Conservation (phyloP, 2,113 vertebrate species). For the Scolopax mira region DNA sequence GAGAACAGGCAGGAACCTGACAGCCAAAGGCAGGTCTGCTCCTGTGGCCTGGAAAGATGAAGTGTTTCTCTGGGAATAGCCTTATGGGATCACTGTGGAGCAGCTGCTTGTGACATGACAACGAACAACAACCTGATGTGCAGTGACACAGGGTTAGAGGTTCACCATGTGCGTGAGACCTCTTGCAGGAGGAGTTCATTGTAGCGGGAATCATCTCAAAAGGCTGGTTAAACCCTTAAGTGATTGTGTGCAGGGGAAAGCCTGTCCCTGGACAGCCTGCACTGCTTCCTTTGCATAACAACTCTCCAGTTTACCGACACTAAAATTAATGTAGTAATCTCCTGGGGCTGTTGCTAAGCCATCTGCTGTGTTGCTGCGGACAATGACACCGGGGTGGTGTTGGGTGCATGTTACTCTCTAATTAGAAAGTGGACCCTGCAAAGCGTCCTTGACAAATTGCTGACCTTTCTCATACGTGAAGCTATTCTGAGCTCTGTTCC, state of each 20-base stretch:
- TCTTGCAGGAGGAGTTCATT: background rate
- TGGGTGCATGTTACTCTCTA: slow-evolving; percentile 34
- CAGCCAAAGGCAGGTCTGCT: background rate
- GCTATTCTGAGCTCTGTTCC: slow-evolving; percentile 53
- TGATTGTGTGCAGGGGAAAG: background rate
- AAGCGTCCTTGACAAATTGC: slow-evolving; percentile 5
- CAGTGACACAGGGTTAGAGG: background rate
- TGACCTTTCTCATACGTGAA: slow-evolving; percentile 45
- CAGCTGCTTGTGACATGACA: slow-evolving; percentile 23
- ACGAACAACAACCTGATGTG: background rate
- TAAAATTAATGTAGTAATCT: background rate
- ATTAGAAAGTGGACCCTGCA: slow-evolving; percentile 53
- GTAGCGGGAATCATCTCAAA: background rate
- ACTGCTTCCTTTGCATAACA: background rate
- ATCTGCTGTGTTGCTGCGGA: background rate
- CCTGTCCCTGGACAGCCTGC: background rate
- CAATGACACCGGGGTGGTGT: background rate
- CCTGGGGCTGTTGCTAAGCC: slow-evolving; percentile 27
- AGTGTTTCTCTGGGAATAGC: slow-evolving; percentile 32
- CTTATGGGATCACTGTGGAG: background rate
- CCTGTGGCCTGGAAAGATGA: slow-evolving; percentile 1
- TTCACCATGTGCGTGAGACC: background rate
- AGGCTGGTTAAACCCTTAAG: background rate
- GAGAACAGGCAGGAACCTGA: background rate
- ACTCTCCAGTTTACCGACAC: background rate